Conservation (phyloP, 1,140 invertebrate species). For the Periplaneta americana region DNA sequence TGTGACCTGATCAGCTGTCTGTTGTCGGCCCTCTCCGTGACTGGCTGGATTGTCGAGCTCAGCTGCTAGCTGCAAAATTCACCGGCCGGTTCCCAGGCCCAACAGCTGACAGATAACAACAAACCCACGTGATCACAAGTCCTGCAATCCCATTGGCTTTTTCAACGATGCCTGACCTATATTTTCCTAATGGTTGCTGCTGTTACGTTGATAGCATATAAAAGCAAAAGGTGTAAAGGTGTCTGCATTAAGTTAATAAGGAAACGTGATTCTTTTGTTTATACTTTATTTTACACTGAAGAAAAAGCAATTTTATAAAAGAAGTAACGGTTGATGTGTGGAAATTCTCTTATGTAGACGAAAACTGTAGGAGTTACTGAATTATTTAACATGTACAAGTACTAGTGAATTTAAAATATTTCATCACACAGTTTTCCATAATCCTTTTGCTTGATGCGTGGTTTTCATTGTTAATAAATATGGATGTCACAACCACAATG, state of each 20-base stretch:
- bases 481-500: neutral
- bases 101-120: constrained; percentile 56
- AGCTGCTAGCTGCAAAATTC: neutral
- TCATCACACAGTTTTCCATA: too few species aligned
- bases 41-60: constrained; percentile 1
- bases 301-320: neutral
- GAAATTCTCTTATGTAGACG: neutral
- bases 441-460: too few species aligned
- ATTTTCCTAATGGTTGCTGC: constrained; percentile 15
- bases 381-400: neutral
- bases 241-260: neutral
- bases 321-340: neutral
- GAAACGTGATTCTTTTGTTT: neutral
- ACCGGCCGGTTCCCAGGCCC: constrained; percentile 23
- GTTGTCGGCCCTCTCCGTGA: constrained; percentile 4
- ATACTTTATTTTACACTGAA: neutral
- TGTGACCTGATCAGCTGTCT: neutral
- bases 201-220: neutral
- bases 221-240: neutral
- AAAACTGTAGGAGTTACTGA: neutral
- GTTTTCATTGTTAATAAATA: neutral
- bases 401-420: neutral
- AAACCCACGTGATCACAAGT: constrained; percentile 47
- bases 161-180: constrained; percentile 24
- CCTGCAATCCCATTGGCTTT: constrained; percentile 31